Conservation (phyloP, 2,888 invertebrate species). For the Drosophila diplacantha region DNA sequence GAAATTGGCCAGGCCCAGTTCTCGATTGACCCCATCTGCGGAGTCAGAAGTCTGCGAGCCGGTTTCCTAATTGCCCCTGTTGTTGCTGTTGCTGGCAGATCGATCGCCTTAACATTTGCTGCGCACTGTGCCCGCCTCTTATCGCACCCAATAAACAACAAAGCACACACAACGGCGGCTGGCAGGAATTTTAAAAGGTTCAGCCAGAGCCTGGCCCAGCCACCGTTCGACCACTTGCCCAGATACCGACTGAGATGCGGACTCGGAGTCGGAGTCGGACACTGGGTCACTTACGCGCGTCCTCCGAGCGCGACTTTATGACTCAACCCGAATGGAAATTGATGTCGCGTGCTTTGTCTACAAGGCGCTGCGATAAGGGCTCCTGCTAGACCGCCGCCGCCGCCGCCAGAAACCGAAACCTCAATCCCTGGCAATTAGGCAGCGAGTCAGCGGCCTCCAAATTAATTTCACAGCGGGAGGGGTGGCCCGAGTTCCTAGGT, state of each 20-base stretch:
- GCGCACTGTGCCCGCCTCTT: conserved; percentile 58
- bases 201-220: conserved; percentile 39
- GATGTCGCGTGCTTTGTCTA: conserved; percentile 71
- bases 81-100: conserved; percentile 18
- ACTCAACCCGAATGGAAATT: conserved; percentile 65
- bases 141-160: conserved; percentile 71
- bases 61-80: conserved; percentile 49
- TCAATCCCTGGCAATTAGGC: conserved; percentile 59
- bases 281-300: conserved; percentile 65
- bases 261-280: conserved; percentile 29
- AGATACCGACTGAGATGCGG: conserved; percentile 14
- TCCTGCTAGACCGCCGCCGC: conserved; percentile 35
- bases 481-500: neutral
- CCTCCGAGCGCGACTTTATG: conserved; percentile 66
- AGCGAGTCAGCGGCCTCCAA: conserved; percentile 62
- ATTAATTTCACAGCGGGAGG: conserved; percentile 75
- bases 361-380: conserved; percentile 58
- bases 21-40: conserved; percentile 47
- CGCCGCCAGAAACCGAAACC: conserved; percentile 16
- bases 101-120: conserved; percentile 58
- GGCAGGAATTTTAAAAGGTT: conserved; percentile 76
- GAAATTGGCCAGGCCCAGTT: conserved; percentile 6
- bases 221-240: conserved; percentile 4
- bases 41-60: conserved; percentile 40
- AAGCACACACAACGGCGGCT: conserved; percentile 61